Conservation (phyloP, 2,113 vertebrate genomes). For the Podilymbus podiceps region DNA sequence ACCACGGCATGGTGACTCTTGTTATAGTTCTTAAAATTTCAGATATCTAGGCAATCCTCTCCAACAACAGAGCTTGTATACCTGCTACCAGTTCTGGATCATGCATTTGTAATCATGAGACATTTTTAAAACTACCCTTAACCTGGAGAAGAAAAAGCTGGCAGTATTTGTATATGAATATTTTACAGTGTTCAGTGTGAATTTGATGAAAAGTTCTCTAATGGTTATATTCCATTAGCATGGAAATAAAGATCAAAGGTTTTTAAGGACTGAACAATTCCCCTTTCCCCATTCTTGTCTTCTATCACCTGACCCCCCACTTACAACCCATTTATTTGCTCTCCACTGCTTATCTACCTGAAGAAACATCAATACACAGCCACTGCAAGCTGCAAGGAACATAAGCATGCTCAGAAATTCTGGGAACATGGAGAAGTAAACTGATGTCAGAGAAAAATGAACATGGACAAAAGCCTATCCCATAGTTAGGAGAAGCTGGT, state of each 20-base stretch:
- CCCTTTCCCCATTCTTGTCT: background rate
- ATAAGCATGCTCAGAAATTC: background rate
- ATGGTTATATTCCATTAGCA: background rate
- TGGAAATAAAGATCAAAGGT: background rate
- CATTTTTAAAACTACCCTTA: background rate
- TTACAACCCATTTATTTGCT: background rate
- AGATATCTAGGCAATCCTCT: background rate
- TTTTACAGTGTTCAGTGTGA: background rate
- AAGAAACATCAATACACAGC: background rate
- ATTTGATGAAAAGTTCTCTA: background rate
- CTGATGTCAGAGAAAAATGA: background rate
- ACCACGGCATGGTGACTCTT: background rate
- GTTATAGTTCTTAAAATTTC: background rate
- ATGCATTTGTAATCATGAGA: background rate
- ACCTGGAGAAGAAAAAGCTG: background rate
- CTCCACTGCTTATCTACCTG: background rate
- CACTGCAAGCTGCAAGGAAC: background rate
- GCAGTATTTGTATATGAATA: background rate
- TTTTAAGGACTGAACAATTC: background rate
- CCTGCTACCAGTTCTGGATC: background rate
- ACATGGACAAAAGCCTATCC: background rate
- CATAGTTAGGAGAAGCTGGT: background rate
- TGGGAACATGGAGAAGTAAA: background rate
- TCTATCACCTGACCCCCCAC: background rate
- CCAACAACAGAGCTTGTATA: background rate